phyloP scores from a whole-genome alignment of 53 echinoderm and acorn worm genomes.

The Paracentrotus lividus region DNA sequence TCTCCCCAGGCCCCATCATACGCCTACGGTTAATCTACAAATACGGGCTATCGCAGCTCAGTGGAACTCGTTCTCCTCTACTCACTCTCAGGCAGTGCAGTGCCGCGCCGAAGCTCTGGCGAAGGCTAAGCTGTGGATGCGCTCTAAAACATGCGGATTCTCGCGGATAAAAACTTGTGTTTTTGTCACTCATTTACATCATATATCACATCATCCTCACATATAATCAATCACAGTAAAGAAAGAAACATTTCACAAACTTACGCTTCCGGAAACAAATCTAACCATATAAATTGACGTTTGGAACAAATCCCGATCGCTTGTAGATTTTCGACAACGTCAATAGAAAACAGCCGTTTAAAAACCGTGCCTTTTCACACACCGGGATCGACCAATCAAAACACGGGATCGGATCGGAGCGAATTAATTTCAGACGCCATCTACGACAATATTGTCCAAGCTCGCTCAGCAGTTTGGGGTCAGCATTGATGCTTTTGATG shows the following conservation, averaged over 20 bases:
- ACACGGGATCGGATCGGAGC: not conserved
- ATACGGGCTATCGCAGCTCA: too few relatives aligned
- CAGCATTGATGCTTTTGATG: too few relatives aligned
- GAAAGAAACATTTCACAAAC: not conserved
- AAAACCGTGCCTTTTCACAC: not conserved
- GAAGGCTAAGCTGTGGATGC: not conserved
- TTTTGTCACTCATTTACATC: not conserved
- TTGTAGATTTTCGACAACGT: not conserved
- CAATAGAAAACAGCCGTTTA: slow-evolving; percentile 22
- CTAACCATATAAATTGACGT: not conserved
- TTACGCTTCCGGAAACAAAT: not conserved
- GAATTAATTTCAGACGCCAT: not conserved
- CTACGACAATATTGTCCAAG: not conserved
- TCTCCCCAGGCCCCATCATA: too few relatives aligned
- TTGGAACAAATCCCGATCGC: too few relatives aligned
- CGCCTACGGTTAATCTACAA: too few relatives aligned
- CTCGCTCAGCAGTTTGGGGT: too few relatives aligned
- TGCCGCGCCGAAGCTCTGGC: not conserved
- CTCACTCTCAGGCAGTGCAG: not conserved
- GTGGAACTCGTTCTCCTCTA: too few relatives aligned
- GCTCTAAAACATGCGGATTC: not conserved
- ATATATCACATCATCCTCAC: not conserved
- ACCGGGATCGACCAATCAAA: not conserved
- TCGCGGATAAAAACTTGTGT: not conserved
- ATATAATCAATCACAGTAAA: not conserved